A percentile compares a stretch with the other conserved stretches of the same genome.
These are phyloP conservation scores for Spea bombifrons DNA, from an alignment of 2,113 vertebrate species.

Conservation along the genomic window DNA sequence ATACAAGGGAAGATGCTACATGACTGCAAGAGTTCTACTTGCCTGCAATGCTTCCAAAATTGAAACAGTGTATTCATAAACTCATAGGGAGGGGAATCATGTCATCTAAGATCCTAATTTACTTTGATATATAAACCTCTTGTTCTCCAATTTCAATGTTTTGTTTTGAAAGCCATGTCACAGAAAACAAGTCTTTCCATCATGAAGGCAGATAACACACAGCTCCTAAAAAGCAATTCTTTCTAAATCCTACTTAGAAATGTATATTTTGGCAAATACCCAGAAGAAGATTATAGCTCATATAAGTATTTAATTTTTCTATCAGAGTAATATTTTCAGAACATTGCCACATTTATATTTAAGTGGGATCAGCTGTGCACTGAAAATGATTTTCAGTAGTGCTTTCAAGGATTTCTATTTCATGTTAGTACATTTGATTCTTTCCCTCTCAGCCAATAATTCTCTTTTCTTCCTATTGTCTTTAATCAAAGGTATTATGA, in stretches of 20 bases:
- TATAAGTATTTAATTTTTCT: constrained; percentile 49
- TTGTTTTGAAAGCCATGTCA: constrained; percentile 28
- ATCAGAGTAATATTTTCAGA: constrained; percentile 48
- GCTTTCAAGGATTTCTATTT: constrained; percentile 17
- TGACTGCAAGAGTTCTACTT: too few species aligned
- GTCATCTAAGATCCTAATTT: constrained; percentile 1
- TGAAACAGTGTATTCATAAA: too few species aligned
- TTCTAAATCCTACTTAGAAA: constrained; percentile 45
- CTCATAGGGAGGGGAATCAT: too few species aligned
- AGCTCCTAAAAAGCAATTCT: constrained; percentile 44
- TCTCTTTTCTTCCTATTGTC: constrained; percentile 1
- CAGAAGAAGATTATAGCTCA: constrained; percentile 44
- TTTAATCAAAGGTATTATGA: not conserved
- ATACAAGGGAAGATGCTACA: too few species aligned
- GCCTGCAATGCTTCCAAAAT: too few species aligned
- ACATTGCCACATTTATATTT: constrained; percentile 47
- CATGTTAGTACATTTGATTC: constrained; percentile 17
- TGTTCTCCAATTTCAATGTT: constrained; percentile 21
- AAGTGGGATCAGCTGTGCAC: constrained; percentile 48
- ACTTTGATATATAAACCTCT: constrained; percentile 16
- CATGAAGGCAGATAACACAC: constrained; percentile 32
- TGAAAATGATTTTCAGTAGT: constrained; percentile 41
- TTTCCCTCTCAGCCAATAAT: not conserved
- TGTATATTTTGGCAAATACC: constrained; percentile 42
- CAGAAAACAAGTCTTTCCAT: constrained; percentile 33